Base-by-base conservation (phyloP, 2,113 vertebrate species). In the Apodemus sylvaticus region DNA sequence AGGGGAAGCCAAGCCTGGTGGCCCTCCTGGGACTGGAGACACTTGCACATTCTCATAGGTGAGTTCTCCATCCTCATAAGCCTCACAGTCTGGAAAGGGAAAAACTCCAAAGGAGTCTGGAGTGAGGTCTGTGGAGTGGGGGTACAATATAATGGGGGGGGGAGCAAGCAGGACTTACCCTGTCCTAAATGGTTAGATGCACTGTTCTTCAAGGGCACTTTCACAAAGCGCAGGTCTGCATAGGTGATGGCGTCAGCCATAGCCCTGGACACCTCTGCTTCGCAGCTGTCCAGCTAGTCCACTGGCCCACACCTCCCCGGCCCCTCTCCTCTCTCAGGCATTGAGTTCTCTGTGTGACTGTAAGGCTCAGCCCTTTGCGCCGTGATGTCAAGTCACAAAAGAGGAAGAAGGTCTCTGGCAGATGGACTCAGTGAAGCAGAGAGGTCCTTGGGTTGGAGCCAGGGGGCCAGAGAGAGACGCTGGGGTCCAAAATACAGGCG, bases 241-340 rank as follows among this genome's bases (percentile, higher is more conserved):
- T 98, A 98, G 79, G 98, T 98, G 93, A 98, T 88, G 16, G 81
- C 87, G 5, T 97, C 97, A 2, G 98, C 96, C 98, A 98, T 98
- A 64, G 77, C 94, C 79, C 45, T 17, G 64, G 71, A n/a, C 36
- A 11, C 81, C 78, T 88, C 77, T 31, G 17, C 45, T 48, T 48
- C 51, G 17, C 2, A 39, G 9, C 5, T 42, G n/a, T n/a, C 24
- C 45, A 26, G n/a, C 31, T 71, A 20, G 17, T 24, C 76, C 64
- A 42, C 55, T 0, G 7, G 39, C n/a, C 60, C 20, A 53, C 64
- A 36, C 39, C 22, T 53, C 55, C 42, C 66, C 64, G 39, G 45
- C 11, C n/a, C 0, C 90, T 82, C 51, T 95, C 34, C 48, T 55
- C n/a, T 77, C 79, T 78, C 20, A 26, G 12, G 17, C 51, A 90